Evolutionary conservation across 2,888 invertebrate genomes (phyloP), one percentile per base, ranked within the genome.

Genomic region (Choristoneura rosaceana): DNA sequence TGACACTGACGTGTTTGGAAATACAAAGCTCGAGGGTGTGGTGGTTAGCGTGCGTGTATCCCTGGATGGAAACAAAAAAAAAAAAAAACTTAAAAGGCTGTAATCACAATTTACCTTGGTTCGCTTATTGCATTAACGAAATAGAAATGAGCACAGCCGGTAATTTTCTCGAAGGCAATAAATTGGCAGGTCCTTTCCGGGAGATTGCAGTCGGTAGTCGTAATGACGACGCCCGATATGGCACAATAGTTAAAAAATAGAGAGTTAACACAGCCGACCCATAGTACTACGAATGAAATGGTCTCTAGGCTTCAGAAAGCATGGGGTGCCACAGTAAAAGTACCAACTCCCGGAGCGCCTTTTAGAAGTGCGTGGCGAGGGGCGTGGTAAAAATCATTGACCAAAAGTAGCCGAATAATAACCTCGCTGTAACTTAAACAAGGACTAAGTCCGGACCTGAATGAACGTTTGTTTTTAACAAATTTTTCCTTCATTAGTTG

Each of bases 161-260:
- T 78, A 77, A 82, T 84, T 85, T 86, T 84, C 81, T 81, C 79
- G 79, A 80, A 79, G 79, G 77, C 86, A 86, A 86, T 84, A 77
- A 62, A 71, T 71, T 61, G 66, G 71, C 71, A 67, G 79, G 76
- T 77, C 75, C 80, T 85, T 87, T 88, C 85, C 86, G 83, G 87
- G 84, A 83, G 81, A 81, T 79, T 79, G 80, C 73, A 79, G 81
- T 79, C 79, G 80, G 77, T 75, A 74, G 76, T 80, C 78, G 79
- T 76, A 82, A 79, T 76, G 77, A 74, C 76, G 81, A 80, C 77
- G 76, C 78, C 76, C 76, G 74, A 77, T 76, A 78, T 77, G 80
- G 80, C 78, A 81, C 25, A 45, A 45, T 63, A 33, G 5, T 41
- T 41, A 43, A 8, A 17, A 12, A 79, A 76, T 74, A 41, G 73